phyloP scores from a whole-genome alignment of 2,888 invertebrate genomes.

The Drosophila limbata region DNA sequence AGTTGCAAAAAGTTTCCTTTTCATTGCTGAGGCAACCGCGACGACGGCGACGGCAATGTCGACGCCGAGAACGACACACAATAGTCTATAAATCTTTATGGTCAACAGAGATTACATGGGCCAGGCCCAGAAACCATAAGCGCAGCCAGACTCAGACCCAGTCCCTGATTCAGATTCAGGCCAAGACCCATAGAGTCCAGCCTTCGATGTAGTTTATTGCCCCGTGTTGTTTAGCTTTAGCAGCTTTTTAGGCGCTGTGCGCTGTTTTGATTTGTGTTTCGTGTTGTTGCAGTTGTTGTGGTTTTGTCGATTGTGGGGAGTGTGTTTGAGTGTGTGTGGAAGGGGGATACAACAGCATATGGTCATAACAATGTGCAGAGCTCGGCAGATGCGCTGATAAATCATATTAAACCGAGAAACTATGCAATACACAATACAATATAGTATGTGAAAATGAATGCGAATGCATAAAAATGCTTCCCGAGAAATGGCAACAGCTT shows the following conservation, averaged over 20 bases:
- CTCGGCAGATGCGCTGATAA: constrained; percentile 64
- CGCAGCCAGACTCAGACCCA: constrained; percentile 4
- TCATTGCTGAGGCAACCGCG: constrained; percentile 73
- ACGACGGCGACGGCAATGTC: constrained; percentile 30
- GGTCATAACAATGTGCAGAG: constrained; percentile 77
- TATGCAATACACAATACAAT: constrained; percentile 38
- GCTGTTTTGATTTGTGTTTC: constrained; percentile 74
- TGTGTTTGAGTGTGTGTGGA: background rate
- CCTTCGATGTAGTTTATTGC: constrained; percentile 72
- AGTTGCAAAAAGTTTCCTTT: constrained; percentile 82
- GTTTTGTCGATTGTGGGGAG: constrained; percentile 22
- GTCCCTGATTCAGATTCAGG: background rate
- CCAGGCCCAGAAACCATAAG: constrained; percentile 42
- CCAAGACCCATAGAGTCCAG: constrained; percentile 15
- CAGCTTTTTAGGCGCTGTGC: constrained; percentile 76
- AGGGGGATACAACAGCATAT: constrained; percentile 57
- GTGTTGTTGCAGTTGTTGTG: constrained; percentile 53
- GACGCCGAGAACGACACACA: constrained; percentile 68
- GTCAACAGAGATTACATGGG: constrained; percentile 81
- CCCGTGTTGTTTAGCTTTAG: constrained; percentile 60
- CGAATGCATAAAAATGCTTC: constrained; percentile 50
- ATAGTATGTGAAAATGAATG: constrained; percentile 39
- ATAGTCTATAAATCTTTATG: constrained; percentile 82
- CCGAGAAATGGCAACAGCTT: constrained; percentile 32
- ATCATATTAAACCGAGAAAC: constrained; percentile 65